Percentiles rank a stretch among this genome's conserved stretches.
Evolutionary conservation across 2,113 vertebrate genomes (phyloP).

Genomic region (Erythrocercus mccallii): DNA sequence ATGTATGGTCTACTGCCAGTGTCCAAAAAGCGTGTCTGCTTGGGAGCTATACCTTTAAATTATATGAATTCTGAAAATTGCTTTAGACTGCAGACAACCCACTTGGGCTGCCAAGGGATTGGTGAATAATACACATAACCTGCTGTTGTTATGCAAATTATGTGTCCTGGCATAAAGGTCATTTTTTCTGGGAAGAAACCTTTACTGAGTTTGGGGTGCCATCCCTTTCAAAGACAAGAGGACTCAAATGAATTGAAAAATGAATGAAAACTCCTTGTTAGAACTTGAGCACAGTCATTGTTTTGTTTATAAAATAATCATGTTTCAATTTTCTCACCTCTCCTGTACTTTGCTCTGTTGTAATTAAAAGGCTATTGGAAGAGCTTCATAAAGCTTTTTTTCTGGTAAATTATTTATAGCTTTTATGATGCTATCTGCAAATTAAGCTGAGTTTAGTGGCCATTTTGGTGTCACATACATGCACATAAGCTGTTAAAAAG

Average conservation of each 20-base stretch:
- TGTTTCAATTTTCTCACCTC: not conserved
- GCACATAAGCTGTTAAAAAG: not conserved
- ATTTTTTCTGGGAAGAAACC: not conserved
- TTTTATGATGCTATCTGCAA: not conserved
- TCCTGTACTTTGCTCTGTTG: not conserved
- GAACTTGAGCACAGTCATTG: not conserved
- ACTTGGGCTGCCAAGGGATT: not conserved
- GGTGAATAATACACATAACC: not conserved
- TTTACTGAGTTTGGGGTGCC: not conserved
- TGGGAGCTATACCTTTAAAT: not conserved
- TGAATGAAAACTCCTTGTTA: not conserved
- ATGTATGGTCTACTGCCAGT: not conserved
- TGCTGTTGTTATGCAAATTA: not conserved
- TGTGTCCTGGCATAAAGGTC: not conserved
- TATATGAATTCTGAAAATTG: not conserved
- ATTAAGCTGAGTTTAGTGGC: not conserved
- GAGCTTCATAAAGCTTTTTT: not conserved
- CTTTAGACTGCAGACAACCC: not conserved
- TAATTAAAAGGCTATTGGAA: constrained; percentile 22
- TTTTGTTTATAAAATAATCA: constrained; percentile 11
- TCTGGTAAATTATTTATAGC: not conserved
- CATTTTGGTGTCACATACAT: not conserved
- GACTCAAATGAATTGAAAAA: not conserved
- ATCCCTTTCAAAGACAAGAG: not conserved
- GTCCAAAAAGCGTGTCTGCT: not conserved